phyloP scores from a whole-genome alignment of 2,888 invertebrate genomes.

The Nemapogon koenigi region DNA sequence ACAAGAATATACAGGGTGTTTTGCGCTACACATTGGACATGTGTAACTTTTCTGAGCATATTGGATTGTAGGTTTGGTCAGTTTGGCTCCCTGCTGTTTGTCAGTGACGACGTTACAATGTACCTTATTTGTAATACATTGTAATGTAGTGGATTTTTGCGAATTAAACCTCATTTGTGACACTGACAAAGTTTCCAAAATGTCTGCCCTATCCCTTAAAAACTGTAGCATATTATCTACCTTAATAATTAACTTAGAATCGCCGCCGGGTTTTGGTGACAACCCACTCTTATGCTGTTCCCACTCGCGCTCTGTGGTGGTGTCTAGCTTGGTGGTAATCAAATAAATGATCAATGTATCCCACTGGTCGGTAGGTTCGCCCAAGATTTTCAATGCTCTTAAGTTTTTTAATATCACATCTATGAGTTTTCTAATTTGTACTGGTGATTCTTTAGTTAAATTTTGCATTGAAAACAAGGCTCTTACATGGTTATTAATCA shows the following conservation, averaged over 20 bases:
- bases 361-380: constrained; percentile 18
- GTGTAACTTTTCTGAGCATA: neutral
- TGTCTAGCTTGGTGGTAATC: constrained; percentile 16
- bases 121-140: no score
- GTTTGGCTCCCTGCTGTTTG: no score
- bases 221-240: no score
- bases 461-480: constrained; percentile 15
- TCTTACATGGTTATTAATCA: constrained; percentile 15
- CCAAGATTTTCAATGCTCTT: constrained; percentile 18
- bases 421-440: constrained; percentile 12
- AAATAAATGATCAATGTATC: constrained; percentile 17
- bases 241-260: neutral
- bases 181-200: constrained; percentile 1
- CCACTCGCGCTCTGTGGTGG: constrained; percentile 7
- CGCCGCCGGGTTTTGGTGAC: neutral
- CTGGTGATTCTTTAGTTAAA: constrained; percentile 11
- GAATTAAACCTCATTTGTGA: no score
- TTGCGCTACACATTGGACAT: neutral
- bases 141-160: no score
- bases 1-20: constrained; percentile 11
- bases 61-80: no score
- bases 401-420: constrained; percentile 20
- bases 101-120: no score
- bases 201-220: neutral
- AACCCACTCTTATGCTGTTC: neutral